phyloP scores from a whole-genome alignment of 2,888 invertebrate genomes.

The Hypena proboscidalis region DNA sequence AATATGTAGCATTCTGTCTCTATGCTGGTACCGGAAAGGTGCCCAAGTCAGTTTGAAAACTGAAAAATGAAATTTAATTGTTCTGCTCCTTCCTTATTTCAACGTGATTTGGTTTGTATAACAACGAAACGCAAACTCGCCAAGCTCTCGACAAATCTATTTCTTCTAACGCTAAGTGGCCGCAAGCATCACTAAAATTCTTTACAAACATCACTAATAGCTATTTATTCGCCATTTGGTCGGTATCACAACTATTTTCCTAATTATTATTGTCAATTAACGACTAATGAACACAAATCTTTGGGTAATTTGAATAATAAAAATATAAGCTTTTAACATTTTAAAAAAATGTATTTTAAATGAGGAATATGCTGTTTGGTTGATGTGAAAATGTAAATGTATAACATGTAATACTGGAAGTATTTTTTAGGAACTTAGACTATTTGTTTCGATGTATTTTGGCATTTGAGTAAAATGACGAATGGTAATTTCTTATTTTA shows the following conservation, averaged over 20 bases:
- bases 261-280: constrained; percentile 34
- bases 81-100: too few species aligned
- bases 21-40: too few species aligned
- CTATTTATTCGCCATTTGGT: constrained; percentile 22
- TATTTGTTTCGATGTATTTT: too few species aligned
- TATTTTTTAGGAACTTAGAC: constrained; percentile 4
- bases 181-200: constrained; percentile 17
- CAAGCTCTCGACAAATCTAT: constrained; percentile 5
- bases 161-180: constrained; percentile 8
- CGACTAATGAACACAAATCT: constrained; percentile 23
- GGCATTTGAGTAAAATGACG: too few species aligned
- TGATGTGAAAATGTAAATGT: too few species aligned
- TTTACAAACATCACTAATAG: background rate
- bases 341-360: constrained; percentile 17
- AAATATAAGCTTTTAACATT: constrained; percentile 29
- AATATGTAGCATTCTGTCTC: too few species aligned
- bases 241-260: constrained; percentile 8
- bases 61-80: too few species aligned
- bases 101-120: too few species aligned
- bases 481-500: too few species aligned
- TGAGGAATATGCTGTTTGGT: too few species aligned
- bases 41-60: too few species aligned
- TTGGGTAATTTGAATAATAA: constrained; percentile 4
- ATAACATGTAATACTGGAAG: constrained; percentile 3
- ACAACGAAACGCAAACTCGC: constrained; percentile 3